Base-by-base conservation (phyloP, 2,888 invertebrate species). In the Apantesis nais region DNA sequence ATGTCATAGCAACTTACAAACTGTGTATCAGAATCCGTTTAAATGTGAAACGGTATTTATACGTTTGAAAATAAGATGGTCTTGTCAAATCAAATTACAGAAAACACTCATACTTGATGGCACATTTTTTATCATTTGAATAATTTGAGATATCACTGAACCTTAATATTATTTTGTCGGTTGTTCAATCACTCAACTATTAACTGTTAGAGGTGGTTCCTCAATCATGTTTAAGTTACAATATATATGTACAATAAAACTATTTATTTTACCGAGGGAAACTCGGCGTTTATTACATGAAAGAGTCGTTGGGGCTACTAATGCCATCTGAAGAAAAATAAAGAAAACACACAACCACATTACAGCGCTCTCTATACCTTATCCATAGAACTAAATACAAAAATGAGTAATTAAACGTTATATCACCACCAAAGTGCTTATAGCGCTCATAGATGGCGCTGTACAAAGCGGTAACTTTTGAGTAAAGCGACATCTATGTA, bases 1-100 rank as follows among this genome's bases (percentile, higher is more conserved):
- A 83, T 76, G 81, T 83, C 80, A 80, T 83, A 75, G 72, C n/a
- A 73, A 64, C 69, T 73, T 76, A 73, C 66, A 67, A 66, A 19
- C 63, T 70, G 63, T 65, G 66, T 72, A 78, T 75, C 68, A 73
- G 74, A 76, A 74, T 64, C 72, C 41, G 62, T 61, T 62, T 75
- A 39, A 61, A 25, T 60, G 39, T 65, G 64, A 65, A 34, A 58
- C 58, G 5, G 29, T 16, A 5, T 16, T 2, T 2, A 25, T 58
- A 25, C 58, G 16, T 58, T 58, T 5, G 7, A 25, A 58, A 58
- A 29, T 29, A 5, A 29, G 4, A 29, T 29, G 14, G 25, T 55
- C 25, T 55, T 12, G 3, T 14, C 29, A 12, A 12, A 41, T n/a
- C 41, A 14, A 12, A 25, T 11, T 12, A 16, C 1, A 48, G 22